Evolutionary conservation across 1,140 invertebrate species (phyloP).

Genomic region (Papilio machaon): DNA sequence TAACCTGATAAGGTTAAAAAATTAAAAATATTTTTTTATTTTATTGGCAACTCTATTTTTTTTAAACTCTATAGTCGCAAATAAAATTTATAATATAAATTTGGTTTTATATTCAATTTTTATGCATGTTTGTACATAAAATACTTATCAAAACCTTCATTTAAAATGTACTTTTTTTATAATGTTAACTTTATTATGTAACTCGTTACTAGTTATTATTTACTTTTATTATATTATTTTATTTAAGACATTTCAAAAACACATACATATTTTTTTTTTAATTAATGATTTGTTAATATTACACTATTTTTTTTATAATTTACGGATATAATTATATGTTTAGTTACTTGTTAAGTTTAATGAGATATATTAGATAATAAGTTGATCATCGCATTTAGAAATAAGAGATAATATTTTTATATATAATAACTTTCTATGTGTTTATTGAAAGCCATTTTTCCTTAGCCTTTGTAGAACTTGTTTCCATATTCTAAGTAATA

Average conservation of each 20-base stretch:
- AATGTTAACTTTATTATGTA: not conserved
- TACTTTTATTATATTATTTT: too few relatives aligned
- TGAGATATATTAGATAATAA: conserved; percentile 37
- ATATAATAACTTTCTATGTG: conserved; percentile 61
- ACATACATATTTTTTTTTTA: not conserved
- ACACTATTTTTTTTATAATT: not conserved
- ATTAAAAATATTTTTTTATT: not conserved
- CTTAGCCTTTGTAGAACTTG: conserved; percentile 70
- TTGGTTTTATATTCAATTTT: not conserved
- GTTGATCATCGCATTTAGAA: conserved; percentile 40
- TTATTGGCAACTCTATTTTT: not conserved
- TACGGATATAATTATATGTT: conserved; percentile 7
- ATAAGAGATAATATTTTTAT: conserved; percentile 69
- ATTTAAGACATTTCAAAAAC: too few relatives aligned
- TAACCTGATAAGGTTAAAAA: not conserved
- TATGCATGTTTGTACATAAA: conserved; percentile 13
- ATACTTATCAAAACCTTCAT: not conserved
- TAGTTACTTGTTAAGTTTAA: conserved; percentile 38
- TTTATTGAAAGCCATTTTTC: conserved; percentile 66
- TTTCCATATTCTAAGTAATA: conserved; percentile 42
- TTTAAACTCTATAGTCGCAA: not conserved
- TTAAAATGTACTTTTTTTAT: not conserved
- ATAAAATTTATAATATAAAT: not conserved
- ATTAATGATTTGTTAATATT: conserved; percentile 10
- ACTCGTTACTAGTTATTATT: not conserved